Base-by-base conservation (phyloP, 2,888 invertebrate genomes). In the Eugnorisma glareosa region DNA sequence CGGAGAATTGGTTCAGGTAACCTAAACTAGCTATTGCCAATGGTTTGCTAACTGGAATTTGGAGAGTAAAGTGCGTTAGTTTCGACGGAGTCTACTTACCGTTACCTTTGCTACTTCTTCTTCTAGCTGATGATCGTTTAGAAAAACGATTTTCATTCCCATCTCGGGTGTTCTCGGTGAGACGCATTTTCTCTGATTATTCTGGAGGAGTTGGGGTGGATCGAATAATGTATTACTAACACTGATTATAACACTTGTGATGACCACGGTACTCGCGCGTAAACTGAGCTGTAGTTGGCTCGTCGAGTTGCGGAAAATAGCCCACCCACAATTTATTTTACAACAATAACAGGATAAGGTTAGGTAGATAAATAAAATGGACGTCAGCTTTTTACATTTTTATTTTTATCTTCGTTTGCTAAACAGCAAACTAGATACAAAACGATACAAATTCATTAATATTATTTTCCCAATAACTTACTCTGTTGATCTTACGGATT, bases 391-490 rank as follows among this genome's bases (percentile, higher is more conserved):
- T 88, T 81, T 67, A 80, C 64, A 75, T 72, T 87, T 88, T 88
- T 89, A 85, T 88, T 89, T 90, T 87, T 86, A 88, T 90, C 88
- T 88, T 83, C 68, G 90, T 91, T 90, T 89, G 91, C 86, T 89
- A 88, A 83, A 89, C 89, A 89, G 90, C 92, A 92, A 92, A 91
- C 91, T 91, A 92, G 93, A 93, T 93, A 93, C 92, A 93, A 93
- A 93, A 93, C 91, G 90, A 91, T 93, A 93, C 93, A 93, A 93
- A 93, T 92, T 90, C 88, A 89, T 91, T 91, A 92, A 86, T 77
- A 85, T 90, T 92, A 90, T 88, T 82, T 82, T 86, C 80, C 83
- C 87, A 88, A 78, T 85, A 85, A 86, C 79, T 87, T 87, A 87
- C 84, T 82, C 81, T 79, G 82, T 84, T 86, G 85, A 85, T 86